These are phyloP conservation scores for Parotia lawesii DNA, from an alignment of 2,113 vertebrate genomes.

Conservation along the genomic window DNA sequence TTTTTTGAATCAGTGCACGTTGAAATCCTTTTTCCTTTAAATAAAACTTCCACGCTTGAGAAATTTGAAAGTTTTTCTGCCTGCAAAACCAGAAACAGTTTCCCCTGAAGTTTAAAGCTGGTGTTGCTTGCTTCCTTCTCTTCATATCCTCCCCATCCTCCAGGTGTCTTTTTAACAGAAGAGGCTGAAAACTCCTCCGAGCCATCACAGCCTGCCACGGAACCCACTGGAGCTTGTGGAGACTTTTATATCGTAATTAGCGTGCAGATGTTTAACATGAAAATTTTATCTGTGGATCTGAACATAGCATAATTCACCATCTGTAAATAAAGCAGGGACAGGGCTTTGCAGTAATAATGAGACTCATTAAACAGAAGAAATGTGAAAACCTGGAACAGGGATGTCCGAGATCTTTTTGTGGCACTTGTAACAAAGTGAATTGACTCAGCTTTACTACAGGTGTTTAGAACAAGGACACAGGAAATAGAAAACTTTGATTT, in stretches of 20 bases:
- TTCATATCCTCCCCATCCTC: not conserved
- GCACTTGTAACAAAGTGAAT: not conserved
- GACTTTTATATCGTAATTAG: not conserved
- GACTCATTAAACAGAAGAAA: not conserved
- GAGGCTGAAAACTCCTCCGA: not conserved
- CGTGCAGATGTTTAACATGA: not conserved
- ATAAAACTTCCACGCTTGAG: not conserved
- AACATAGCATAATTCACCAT: not conserved
- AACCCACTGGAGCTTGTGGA: not conserved
- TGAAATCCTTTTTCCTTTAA: not conserved
- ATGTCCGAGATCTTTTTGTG: not conserved
- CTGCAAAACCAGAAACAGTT: not conserved
- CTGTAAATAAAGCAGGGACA: not conserved
- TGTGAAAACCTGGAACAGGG: not conserved
- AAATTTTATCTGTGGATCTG: not conserved
- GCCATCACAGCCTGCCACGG: not conserved
- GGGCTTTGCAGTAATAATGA: not conserved
- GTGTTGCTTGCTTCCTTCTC: not conserved
- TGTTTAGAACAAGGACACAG: not conserved
- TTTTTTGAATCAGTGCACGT: not conserved
- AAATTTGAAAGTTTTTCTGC: not conserved
- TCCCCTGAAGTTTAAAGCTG: not conserved
- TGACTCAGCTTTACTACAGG: not conserved
- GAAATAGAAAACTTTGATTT: not conserved
- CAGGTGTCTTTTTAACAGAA: not conserved